Evolutionary conservation across 2,797 vertebrate species (phyloP).

Genomic region (Neoniphon sammara): DNA sequence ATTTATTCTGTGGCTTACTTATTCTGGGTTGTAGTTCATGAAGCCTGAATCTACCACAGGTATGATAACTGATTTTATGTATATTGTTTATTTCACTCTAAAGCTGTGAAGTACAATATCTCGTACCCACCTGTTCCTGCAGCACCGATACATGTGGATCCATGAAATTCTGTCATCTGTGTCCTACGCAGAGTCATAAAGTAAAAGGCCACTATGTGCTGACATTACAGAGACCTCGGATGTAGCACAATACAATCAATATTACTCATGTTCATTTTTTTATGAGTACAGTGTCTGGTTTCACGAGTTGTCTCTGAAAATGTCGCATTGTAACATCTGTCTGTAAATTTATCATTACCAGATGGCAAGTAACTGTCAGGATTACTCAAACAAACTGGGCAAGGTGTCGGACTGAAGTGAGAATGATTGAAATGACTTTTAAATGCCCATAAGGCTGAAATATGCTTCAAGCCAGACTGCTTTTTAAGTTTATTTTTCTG

Average conservation of each 20-base stretch:
- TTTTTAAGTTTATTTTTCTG: conserved; percentile 7
- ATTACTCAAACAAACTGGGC: conserved; percentile 18
- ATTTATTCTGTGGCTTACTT: not conserved
- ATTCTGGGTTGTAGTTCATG: too few relatives aligned
- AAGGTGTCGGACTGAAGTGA: conserved; percentile 18
- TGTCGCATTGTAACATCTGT: conserved; percentile 34
- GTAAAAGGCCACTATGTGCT: not conserved
- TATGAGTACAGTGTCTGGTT: conserved; percentile 12
- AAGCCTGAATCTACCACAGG: not conserved
- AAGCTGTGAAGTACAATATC: conserved; percentile 3
- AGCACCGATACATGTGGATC: not conserved
- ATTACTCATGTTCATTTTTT: conserved; percentile 1
- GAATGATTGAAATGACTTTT: conserved; percentile 13
- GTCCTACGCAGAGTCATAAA: not conserved
- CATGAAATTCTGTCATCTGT: too few relatives aligned
- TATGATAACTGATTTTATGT: not conserved
- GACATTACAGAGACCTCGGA: not conserved
- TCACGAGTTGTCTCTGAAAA: not conserved
- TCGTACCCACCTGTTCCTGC: not conserved
- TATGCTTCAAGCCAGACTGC: conserved; percentile 6
- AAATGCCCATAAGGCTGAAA: conserved; percentile 14
- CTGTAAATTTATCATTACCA: conserved; percentile 40
- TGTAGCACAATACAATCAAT: not conserved
- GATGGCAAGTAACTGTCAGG: conserved; percentile 31
- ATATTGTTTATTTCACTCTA: conserved; percentile 6